phyloP scores from a whole-genome alignment of 2,113 vertebrate species.

The Microtus ochrogaster region DNA sequence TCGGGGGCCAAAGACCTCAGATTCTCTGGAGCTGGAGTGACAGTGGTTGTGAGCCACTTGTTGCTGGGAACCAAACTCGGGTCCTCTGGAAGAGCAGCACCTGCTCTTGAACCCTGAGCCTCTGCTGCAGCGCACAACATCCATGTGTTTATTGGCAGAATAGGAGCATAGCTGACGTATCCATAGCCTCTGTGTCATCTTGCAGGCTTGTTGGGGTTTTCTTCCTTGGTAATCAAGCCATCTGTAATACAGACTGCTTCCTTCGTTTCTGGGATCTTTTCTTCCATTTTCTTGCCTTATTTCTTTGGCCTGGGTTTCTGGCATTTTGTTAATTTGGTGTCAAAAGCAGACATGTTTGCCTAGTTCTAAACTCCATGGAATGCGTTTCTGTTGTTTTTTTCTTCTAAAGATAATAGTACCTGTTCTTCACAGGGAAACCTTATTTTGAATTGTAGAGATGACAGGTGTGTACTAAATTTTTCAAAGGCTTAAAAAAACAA shows the following conservation, averaged over 20 bases:
- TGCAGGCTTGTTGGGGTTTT: conserved; percentile 6
- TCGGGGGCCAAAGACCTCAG: not conserved
- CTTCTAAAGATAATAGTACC: not conserved
- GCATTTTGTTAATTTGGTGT: not conserved
- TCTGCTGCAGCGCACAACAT: not conserved
- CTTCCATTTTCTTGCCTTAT: not conserved
- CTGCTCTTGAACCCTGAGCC: not conserved
- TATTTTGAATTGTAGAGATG: not conserved
- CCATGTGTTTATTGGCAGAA: not conserved
- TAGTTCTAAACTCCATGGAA: not conserved
- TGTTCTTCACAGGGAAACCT: not conserved
- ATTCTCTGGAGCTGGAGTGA: not conserved
- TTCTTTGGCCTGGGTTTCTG: not conserved
- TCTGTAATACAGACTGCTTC: not conserved
- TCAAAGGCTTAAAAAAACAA: not conserved
- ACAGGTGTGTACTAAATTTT: conserved; percentile 13
- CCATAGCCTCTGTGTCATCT: not conserved
- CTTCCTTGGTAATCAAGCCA: not conserved
- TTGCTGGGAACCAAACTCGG: not conserved
- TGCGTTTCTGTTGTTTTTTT: not conserved
- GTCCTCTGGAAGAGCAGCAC: not conserved
- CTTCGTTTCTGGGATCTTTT: not conserved
- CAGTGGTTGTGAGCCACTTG: not conserved
- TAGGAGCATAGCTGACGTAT: not conserved
- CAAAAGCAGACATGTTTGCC: not conserved